Base-by-base conservation (phyloP, 2,888 invertebrate genomes). In the Nezara viridula region DNA sequence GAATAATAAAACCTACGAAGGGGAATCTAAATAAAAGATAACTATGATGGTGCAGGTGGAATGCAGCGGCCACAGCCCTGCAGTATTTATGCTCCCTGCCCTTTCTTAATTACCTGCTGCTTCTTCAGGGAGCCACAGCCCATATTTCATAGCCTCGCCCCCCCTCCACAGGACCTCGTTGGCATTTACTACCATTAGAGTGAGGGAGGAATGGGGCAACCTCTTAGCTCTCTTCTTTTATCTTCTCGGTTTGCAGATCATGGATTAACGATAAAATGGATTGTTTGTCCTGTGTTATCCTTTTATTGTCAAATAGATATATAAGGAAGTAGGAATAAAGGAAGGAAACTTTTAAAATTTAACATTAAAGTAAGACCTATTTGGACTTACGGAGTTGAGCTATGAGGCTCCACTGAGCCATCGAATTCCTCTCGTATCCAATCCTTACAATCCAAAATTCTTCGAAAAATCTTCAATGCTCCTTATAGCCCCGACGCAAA, bases 121-220 rank as follows among this genome's bases (percentile, higher is more conserved):
- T 60, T 60, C 60, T 60, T 60, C 27, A 60, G 60, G 60, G 27
- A 32, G 60, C 60, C 60, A 60, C 60, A 60, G 60, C 60, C 60
- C 16, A 60, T 60, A 60, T 60, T 27, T 60, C 60, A 60, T 60
- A 60, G 60, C 12, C 60, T 32, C 27, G 12, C 14, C 60, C 16
- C 60, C 60, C n/a, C 60, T 27, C 60, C 60, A 14, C 60, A n/a
- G n/a, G n/a, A n/a, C 10, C 21, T 14, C 27, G 12, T 14, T 32
- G 60, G 60, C 60, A 60, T 60, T 60, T 60, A 60, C 60, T 60
- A 10, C 60, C 60, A 27, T 27, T 16, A n/a, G n/a, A 55, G n/a
- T 1, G n/a, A n/a, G 55, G 60, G 60, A 14, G 27, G 27, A 32
- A 32, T n/a, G n/a, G 27, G 60, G 55, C n/a, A 19, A 5, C 27